Evolutionary conservation across 2,888 invertebrate genomes (phyloP).

Genomic region (Caenorhabditis japonica): DNA sequence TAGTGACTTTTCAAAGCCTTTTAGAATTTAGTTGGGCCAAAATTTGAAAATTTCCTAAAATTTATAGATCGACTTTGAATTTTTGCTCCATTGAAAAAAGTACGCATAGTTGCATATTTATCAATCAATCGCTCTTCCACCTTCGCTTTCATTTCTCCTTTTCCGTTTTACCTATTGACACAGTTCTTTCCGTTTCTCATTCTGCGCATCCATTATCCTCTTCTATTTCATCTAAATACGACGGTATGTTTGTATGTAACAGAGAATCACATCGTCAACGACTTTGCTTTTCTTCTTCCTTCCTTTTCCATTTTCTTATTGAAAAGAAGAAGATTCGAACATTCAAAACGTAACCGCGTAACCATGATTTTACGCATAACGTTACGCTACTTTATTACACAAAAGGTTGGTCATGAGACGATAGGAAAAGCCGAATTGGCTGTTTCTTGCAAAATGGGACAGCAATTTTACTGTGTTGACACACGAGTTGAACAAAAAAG

Average conservation of each 20-base stretch:
- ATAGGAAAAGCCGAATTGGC: conserved; percentile 9
- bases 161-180: conserved; percentile 48
- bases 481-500: conserved; percentile 4
- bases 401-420: background rate
- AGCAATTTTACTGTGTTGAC: too few species aligned
- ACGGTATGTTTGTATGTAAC: too few species aligned
- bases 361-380: conserved; percentile 15
- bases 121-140: conserved; percentile 23
- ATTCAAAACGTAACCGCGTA: conserved; percentile 13
- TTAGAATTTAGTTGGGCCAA: too few species aligned
- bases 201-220: conserved; percentile 1
- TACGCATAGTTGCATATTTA: conserved; percentile 27
- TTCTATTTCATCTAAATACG: background rate
- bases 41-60: too few species aligned
- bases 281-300: too few species aligned
- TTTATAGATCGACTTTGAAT: too few species aligned
- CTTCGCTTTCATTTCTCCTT: conserved; percentile 10
- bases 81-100: too few species aligned
- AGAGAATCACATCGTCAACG: too few species aligned
- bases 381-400: conserved; percentile 27
- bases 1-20: too few species aligned
- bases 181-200: conserved; percentile 29
- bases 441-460: too few species aligned
- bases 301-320: too few species aligned
- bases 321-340: too few species aligned